Evolutionary conservation across 2,797 vertebrate genomes (phyloP).

Genomic region (Pterois miles): DNA sequence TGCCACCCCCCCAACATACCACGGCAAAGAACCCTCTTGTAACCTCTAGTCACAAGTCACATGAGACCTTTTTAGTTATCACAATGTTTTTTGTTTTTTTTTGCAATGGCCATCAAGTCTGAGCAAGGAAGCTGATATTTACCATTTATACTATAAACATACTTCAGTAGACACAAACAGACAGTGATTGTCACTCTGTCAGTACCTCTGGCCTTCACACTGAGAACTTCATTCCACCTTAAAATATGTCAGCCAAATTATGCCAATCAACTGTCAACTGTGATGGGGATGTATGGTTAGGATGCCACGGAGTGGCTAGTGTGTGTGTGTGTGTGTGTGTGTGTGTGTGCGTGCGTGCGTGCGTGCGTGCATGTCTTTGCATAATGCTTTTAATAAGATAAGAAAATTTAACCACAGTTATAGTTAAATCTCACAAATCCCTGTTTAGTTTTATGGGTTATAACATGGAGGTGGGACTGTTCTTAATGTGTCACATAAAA

Average conservation of each 20-base stretch:
- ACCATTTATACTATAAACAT: background rate
- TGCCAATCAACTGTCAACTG: slow-evolving; percentile 18
- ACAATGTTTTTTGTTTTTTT: background rate
- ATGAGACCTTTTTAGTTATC: no score
- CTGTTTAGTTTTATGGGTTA: background rate
- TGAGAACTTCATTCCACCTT: slow-evolving; percentile 8
- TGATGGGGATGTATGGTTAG: background rate
- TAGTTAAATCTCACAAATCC: background rate
- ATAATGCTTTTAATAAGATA: background rate
- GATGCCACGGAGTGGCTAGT: background rate
- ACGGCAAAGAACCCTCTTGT: no score
- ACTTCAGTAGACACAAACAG: slow-evolving; percentile 9
- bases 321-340: background rate
- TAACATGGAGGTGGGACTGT: background rate
- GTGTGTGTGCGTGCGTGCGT: background rate
- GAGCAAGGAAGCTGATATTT: background rate
- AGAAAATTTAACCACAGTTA: background rate
- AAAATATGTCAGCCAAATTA: slow-evolving; percentile 3
- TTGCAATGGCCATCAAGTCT: background rate
- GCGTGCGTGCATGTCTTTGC: background rate
- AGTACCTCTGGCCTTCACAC: slow-evolving; percentile 13
- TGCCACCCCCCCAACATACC: no score
- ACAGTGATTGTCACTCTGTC: slow-evolving; percentile 5
- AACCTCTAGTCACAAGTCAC: no score
- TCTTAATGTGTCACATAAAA: background rate